Evolutionary conservation across 1,140 invertebrate species (phyloP), one percentile per base, ranked within the genome.

Genomic region (Cyphomyrmex costatus): DNA sequence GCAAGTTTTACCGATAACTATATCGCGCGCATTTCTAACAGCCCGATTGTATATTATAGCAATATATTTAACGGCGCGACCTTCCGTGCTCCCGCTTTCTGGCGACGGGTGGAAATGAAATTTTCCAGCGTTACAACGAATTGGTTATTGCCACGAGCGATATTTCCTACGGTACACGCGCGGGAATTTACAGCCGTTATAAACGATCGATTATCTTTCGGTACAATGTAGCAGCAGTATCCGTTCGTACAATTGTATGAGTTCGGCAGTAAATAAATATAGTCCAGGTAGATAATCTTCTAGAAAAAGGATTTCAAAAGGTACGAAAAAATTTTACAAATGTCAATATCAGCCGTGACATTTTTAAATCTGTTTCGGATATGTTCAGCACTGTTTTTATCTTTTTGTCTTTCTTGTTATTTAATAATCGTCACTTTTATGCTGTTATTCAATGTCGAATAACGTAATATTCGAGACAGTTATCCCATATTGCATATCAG

Each of bases 31-130:
- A 16, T 68, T 82, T 56, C 58, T 49, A 68, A 42, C 85, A n/a
- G 24, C 7, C 66, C 58, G 53, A 76, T 87, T 87, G 80, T 84
- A 84, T 74, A 74, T 83, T 84, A 66, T 74, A 74, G 79, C 42
- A 60, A 66, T 88, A 88, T 79, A 80, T 88, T 85, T 78, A 71
- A 68, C 85, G 53, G 65, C 42, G 51, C 21, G 53, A 58, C 73
- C 46, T 65, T 53, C 33, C 58, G n/a, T 16, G n/a, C 46, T 73
- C 33, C 33, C 36, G 58, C 86, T 85, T 77, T 78, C 82, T 76
- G 53, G 61, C 82, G 73, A 87, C 73, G 82, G 82, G 86, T 87
- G 82, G 65, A 87, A 87, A 87, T 87, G 83, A 87, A 87, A 87
- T 85, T 87, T 85, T 85, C 61, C 86, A 85, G 49, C 83, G 83